Evolutionary conservation across 2,888 invertebrate genomes (phyloP), one percentile per base, ranked within the genome.

Genomic region (Spodoptera picta): DNA sequence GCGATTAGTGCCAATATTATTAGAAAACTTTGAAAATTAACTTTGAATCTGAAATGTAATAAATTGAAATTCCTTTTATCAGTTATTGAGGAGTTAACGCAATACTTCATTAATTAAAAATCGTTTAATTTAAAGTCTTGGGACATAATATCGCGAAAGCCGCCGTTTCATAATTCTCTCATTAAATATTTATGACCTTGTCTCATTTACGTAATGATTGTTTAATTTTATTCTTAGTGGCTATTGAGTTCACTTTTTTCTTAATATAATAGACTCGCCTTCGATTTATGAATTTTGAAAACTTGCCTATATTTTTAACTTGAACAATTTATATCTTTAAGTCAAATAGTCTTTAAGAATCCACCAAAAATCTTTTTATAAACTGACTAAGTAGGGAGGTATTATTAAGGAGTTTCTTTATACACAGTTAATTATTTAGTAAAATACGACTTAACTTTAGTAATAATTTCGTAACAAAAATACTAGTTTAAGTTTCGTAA

Each of bases 1-100:
- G 44, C 60, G 69, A 74, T 74, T 72, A 64, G 53, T 66, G 60
- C 51, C 65, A 74, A 76, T 78, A 60, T 69, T 72, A 66, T 74
- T 61, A 68, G 51, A 56, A 61, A 72, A 68, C 71, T 71, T 73
- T 55, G 52, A 49, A 65, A 50, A 44, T 49, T 58, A 57, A 68
- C 58, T 73, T 60, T 27, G 58, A 57, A 54, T 73, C 53, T 53
- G 42, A 52, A 70, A 67, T 52, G 43, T 57, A 62, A 59, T 60
- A 58, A 67, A 58, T 63, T 63, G 43, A 63, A 70, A 58, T 52
- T 62, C 67, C 54, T 42, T 67, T 61, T 60, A 66, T 51, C 54
- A 57, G 50, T 62, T 48, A 58, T 44, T 46, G 41, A 11, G 7
- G 9, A 57, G 43, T 44, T 48, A 10, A 52, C 55, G 43, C 48